phyloP scores from a whole-genome alignment of 2,888 invertebrate species.

The Clepsis dumicolana region DNA sequence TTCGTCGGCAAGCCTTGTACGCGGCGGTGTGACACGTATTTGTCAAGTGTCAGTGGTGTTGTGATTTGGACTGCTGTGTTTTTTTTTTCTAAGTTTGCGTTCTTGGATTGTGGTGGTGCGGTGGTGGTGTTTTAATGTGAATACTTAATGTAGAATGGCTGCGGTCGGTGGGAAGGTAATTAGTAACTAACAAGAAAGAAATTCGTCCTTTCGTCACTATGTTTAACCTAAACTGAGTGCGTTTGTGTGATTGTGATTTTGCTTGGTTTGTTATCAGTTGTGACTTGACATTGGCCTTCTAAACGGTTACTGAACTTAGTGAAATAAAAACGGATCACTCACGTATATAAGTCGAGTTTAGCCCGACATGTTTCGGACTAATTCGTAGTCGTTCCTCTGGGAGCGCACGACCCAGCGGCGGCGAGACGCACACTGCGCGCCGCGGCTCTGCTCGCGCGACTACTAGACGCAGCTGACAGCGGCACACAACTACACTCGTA shows the following conservation, averaged over 20 bases:
- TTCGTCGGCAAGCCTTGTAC: neutral
- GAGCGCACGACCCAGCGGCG: no score
- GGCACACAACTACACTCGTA: no score
- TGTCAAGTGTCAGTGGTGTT: neutral
- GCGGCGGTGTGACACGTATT: neutral
- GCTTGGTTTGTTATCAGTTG: neutral
- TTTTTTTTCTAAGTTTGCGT: neutral
- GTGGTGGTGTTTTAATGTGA: constrained; percentile 4
- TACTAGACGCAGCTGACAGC: no score
- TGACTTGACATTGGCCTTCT: neutral
- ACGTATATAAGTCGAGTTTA: no score
- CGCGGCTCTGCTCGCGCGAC: no score
- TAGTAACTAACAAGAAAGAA: neutral
- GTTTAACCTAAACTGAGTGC: no score
- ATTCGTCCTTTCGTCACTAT: neutral
- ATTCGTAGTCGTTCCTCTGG: no score
- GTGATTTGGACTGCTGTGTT: neutral
- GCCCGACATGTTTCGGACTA: no score
- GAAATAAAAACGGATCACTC: no score
- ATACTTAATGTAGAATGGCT: neutral
- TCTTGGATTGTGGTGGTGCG: neutral
- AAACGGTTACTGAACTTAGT: neutral
- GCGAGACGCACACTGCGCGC: no score
- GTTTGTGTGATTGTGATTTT: neutral
- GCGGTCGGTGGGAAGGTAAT: neutral